Evolutionary conservation across 2,888 invertebrate genomes (phyloP).

Genomic region (Creontiades dilutus): DNA sequence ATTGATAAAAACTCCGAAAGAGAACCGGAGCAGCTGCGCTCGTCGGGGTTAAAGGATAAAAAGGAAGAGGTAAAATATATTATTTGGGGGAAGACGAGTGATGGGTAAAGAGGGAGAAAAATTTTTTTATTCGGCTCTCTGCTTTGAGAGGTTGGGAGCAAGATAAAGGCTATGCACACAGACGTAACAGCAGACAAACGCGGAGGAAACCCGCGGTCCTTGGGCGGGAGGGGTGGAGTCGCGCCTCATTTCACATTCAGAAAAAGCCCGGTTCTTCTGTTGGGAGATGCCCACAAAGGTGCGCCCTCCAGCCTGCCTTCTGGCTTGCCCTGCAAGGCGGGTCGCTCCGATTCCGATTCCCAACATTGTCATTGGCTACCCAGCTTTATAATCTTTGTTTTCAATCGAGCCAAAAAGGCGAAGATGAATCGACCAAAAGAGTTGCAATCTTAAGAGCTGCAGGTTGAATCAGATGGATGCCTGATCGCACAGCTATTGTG

Average conservation of each 20-base stretch:
- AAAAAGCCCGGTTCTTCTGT: constrained; percentile 55
- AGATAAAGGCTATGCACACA: constrained; percentile 68
- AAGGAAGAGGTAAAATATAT: constrained; percentile 64
- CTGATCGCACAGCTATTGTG: not conserved
- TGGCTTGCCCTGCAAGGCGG: not conserved
- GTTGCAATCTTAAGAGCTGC: not conserved
- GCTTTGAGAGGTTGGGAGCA: constrained; percentile 7
- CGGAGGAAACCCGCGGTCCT: not conserved
- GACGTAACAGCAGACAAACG: constrained; percentile 55
- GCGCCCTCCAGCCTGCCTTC: constrained; percentile 48
- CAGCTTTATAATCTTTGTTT: constrained; percentile 35
- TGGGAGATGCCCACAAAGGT: constrained; percentile 59
- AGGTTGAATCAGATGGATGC: not conserved
- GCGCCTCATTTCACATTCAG: constrained; percentile 68
- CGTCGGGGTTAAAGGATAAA: constrained; percentile 38
- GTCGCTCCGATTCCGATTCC: constrained; percentile 6
- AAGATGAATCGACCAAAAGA: not conserved
- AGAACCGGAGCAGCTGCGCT: constrained; percentile 53
- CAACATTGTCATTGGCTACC: constrained; percentile 34
- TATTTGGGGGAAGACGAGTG: constrained; percentile 56
- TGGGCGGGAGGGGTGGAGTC: not conserved
- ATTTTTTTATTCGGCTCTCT: constrained; percentile 50
- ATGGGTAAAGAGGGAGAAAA: constrained; percentile 9
- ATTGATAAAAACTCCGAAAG: constrained; percentile 63
- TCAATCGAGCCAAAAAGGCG: constrained; percentile 12